Base-by-base conservation (phyloP, 2,888 invertebrate genomes). In the Laspeyria flexula region DNA sequence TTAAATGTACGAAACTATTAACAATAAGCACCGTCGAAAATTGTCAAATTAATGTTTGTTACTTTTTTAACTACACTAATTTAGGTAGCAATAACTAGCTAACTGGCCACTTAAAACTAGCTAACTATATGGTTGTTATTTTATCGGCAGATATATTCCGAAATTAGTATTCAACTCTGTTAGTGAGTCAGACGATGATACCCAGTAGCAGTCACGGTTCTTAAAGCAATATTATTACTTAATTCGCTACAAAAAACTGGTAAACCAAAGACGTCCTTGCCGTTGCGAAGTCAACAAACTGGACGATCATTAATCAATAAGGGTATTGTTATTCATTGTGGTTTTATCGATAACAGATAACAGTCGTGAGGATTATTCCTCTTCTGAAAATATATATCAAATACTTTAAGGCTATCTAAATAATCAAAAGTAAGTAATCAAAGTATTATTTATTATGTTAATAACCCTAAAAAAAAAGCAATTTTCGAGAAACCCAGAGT, bases 121-220 rank as follows among this genome's bases (percentile, higher is more conserved):
- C n/a, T n/a, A n/a, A n/a, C n/a, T n/a, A n/a, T n/a, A n/a, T n/a
- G n/a, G n/a, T n/a, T n/a, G n/a, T n/a, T n/a, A 25, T 25, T 25
- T 25, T 7, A 25, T 25, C 1, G 9, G 5, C 48, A 35, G 47
- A 25, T 45, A 11, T 23, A 39, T 38, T 18, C 41, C 21, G 13
- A 23, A 41, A 54, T 74, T 68, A 71, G 58, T 61, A 73, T 74
- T 71, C 70, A 60, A 50, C 41, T 37, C 48, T 35, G 45, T 38
- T 35, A 40, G 35, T 70, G 62, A 66, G 61, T 67, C 64, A 57
- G 46, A 52, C 51, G 33, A 53, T 53, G 43, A 47, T 53, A 55
- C 54, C 49, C 62, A 61, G 71, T 68, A 69, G 73, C 66, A 45
- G 61, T 62, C 66, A 67, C 47, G 60, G 59, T 60, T 59, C 55